phyloP scores from a whole-genome alignment of 2,113 vertebrate species.

The Glaucomys volans region DNA sequence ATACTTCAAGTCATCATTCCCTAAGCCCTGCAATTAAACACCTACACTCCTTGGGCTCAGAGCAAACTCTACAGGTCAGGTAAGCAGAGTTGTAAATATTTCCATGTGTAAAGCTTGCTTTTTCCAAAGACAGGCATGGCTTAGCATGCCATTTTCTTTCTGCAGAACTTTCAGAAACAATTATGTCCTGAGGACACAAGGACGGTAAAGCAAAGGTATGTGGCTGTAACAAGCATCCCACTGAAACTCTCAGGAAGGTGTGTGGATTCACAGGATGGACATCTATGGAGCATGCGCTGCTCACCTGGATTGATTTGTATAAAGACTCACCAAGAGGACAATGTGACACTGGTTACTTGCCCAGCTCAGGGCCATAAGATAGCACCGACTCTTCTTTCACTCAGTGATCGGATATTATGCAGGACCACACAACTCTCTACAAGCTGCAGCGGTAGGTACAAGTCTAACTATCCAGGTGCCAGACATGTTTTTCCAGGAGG shows the following conservation, averaged over 20 bases:
- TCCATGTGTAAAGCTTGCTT: slow-evolving; percentile 53
- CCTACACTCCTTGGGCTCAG: slow-evolving; percentile 46
- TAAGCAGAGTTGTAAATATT: slow-evolving; percentile 59
- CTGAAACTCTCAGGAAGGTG: neutral
- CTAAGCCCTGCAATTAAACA: slow-evolving; percentile 40
- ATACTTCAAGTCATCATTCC: neutral
- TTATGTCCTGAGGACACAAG: slow-evolving; percentile 64
- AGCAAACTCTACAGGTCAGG: slow-evolving; percentile 26
- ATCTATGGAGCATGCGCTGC: neutral
- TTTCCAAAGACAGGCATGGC: slow-evolving; percentile 76
- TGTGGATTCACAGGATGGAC: slow-evolving; percentile 44
- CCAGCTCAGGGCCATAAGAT: slow-evolving; percentile 24
- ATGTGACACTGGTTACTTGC: neutral
- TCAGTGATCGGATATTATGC: neutral
- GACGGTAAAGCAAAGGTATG: slow-evolving; percentile 36
- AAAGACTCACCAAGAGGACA: neutral
- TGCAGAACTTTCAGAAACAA: slow-evolving; percentile 59
- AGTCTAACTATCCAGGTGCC: neutral
- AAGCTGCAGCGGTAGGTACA: neutral
- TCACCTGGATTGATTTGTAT: neutral
- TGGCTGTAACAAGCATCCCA: slow-evolving; percentile 50
- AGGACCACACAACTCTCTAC: slow-evolving; percentile 3
- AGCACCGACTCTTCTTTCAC: slow-evolving; percentile 17
- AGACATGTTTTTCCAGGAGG: slow-evolving; percentile 32
- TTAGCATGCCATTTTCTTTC: slow-evolving; percentile 68